Evolutionary conservation across 2,797 vertebrate species (phyloP).

Genomic region (Betta splendens): DNA sequence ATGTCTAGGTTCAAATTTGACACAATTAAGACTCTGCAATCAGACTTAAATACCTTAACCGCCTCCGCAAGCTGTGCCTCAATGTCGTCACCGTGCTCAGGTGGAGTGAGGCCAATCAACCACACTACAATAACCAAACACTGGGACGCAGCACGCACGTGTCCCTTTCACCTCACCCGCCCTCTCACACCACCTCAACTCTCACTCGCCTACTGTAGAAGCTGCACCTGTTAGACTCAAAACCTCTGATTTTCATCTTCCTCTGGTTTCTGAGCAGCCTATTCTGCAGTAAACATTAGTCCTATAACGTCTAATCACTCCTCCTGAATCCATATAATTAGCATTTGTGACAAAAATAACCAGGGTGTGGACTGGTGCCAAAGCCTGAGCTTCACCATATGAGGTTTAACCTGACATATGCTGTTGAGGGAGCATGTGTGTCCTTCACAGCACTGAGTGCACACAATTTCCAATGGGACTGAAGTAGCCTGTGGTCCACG

Average conservation of each 20-base stretch:
- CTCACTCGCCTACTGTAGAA: too few relatives aligned
- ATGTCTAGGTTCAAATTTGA: not conserved
- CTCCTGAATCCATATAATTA: constrained; percentile 36
- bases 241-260: constrained; percentile 13
- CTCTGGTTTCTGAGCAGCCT: not conserved
- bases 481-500: constrained; percentile 5
- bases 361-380: constrained; percentile 15
- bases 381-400: constrained; percentile 26
- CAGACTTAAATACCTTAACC: not conserved
- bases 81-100: not conserved
- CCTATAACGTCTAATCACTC: constrained; percentile 17
- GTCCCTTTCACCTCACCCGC: not conserved
- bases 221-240: not conserved
- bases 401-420: constrained; percentile 55
- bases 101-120: not conserved
- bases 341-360: constrained; percentile 48
- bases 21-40: not conserved
- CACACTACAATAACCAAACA: not conserved
- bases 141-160: not conserved
- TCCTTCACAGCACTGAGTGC: constrained; percentile 4
- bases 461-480: constrained; percentile 25
- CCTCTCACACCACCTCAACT: not conserved
- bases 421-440: constrained; percentile 14
- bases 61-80: not conserved
- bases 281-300: constrained; percentile 2